Base-by-base conservation (phyloP, 2,797 vertebrate genomes). In the Lophius americanus region DNA sequence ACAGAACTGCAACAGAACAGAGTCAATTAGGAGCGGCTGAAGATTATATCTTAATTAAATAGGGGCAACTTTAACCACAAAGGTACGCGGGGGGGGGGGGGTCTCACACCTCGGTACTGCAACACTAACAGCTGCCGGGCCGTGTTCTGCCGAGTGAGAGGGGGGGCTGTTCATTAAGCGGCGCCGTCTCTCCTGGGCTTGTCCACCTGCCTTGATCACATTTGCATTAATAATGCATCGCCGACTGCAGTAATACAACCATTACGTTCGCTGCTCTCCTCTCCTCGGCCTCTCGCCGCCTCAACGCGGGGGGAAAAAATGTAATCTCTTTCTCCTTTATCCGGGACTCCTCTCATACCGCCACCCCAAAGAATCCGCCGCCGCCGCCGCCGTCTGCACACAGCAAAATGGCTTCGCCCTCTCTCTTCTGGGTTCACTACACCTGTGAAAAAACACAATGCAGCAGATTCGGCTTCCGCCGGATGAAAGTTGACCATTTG, bases 31-130 rank as follows among this genome's bases (percentile, higher is more conserved):
- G 65, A 85, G 84, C 60, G 86, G 90, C 88, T 89, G 90, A 88
- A 85, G 90, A 93, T 93, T 92, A 93, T 94, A 93, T 93, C 93
- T 94, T 93, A 93, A 94, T 94, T 93, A 94, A 95, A 94, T 92
- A 89, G 86, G 72, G 90, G 82, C 89, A 87, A 87, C 81, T 81
- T 84, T 84, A 84, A 78, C 74, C 85, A 76, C 90, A 84, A 60
- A 88, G 90, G 92, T 89, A 65, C 83, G 86, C 82, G 68, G 70
- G 85, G 86, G 82, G 68, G 70, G 85, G 23, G 86, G 82, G 68
- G 70, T 85, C 88, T 91, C 90, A 86, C 92, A 92, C 90, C 89
- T 92, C 86, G 70, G 23, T 73, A 77, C 85, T 79, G 88, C 84
- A 91, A 91, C 89, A 90, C 91, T 89, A 93, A 92, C 93, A 93